These are phyloP conservation scores for Maniola hyperantus DNA, from an alignment of 2,888 invertebrate genomes.

Conservation along the genomic window DNA sequence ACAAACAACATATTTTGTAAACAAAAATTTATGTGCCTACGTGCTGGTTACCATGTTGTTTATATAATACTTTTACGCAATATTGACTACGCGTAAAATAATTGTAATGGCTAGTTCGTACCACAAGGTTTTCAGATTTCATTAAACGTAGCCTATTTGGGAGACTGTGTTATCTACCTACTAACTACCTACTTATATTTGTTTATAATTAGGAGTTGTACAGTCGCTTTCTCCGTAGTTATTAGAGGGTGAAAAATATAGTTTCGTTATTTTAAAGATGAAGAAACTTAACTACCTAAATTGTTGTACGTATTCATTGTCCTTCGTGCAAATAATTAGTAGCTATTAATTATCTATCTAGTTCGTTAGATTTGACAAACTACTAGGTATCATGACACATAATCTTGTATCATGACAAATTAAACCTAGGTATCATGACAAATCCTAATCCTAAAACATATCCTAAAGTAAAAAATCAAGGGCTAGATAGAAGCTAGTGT, in stretches of 20 bases:
- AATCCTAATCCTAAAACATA: neutral
- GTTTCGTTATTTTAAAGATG: too few species aligned
- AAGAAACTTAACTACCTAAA: too few species aligned
- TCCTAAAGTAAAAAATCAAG: neutral
- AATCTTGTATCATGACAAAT: conserved; percentile 1
- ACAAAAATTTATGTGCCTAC: conserved; percentile 24
- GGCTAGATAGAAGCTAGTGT: neutral
- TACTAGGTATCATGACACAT: neutral
- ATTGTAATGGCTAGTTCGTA: neutral
- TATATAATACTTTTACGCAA: conserved; percentile 10
- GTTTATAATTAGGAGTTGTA: too few species aligned
- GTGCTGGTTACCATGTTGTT: conserved; percentile 23
- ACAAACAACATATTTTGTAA: conserved; percentile 19
- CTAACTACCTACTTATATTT: too few species aligned
- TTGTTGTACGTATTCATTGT: neutral
- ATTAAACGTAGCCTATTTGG: neutral
- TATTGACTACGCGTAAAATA: too few species aligned
- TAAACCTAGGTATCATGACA: neutral
- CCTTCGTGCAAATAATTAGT: neutral
- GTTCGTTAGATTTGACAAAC: neutral
- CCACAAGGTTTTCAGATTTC: neutral
- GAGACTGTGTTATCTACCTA: too few species aligned
- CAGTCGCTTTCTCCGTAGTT: too few species aligned
- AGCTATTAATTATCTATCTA: neutral
- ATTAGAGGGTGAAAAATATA: neutral